Conservation (phyloP, 2,797 vertebrate species). For the Tenualosa ilisha region DNA sequence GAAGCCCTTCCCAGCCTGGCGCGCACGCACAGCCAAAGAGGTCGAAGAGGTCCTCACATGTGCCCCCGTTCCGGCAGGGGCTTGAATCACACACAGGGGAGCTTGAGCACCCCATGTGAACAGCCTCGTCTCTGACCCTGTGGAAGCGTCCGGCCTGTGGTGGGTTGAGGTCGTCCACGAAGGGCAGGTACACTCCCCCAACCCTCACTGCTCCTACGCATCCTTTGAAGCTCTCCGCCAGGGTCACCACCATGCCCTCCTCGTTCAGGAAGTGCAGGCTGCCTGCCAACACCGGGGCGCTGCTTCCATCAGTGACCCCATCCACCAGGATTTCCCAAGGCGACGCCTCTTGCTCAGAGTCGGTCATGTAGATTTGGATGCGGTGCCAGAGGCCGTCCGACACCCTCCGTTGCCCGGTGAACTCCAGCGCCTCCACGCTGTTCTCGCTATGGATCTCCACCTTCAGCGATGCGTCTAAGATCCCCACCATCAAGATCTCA, state of each 20-base stretch:
- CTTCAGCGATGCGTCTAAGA: constrained; percentile 76
- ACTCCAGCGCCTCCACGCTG: constrained; percentile 68
- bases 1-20: constrained; percentile 79
- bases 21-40: constrained; percentile 77
- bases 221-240: constrained; percentile 85
- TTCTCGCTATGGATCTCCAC: constrained; percentile 77
- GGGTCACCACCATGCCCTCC: constrained; percentile 51
- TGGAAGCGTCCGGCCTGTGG: constrained; percentile 75
- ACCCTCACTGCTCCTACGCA: constrained; percentile 83
- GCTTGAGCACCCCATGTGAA: constrained; percentile 76
- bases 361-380: constrained; percentile 74
- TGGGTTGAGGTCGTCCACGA: constrained; percentile 62
- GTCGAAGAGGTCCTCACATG: constrained; percentile 85
- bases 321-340: constrained; percentile 83
- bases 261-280: constrained; percentile 79
- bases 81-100: constrained; percentile 73
- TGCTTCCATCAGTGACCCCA: constrained; percentile 65
- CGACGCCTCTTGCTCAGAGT: constrained; percentile 58
- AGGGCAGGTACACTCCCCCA: constrained; percentile 82
- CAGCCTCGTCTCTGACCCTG: constrained; percentile 39
- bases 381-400: constrained; percentile 87
- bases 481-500: constrained; percentile 76
- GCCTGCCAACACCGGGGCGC: constrained; percentile 64
- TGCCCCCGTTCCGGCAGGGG: constrained; percentile 81
- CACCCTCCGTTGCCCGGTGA: constrained; percentile 66